These are phyloP conservation scores for Nephila pilipes DNA, from an alignment of 1,140 invertebrate species.

Conservation along the genomic window DNA sequence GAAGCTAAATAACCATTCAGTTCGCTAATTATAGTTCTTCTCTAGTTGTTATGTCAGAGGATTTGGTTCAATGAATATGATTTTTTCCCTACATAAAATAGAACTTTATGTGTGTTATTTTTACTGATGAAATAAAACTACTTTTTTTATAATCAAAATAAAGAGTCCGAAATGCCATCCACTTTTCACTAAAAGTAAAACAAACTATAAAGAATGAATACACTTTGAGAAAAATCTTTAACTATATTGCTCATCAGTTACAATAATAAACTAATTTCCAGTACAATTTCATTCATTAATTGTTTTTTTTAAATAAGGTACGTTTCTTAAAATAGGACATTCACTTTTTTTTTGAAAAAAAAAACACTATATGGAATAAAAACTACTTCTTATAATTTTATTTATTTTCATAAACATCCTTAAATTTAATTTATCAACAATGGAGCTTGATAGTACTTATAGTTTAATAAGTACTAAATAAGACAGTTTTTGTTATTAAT, in stretches of 20 bases:
- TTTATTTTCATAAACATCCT: no score
- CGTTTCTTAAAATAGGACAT: no score
- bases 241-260: no score
- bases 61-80: background rate
- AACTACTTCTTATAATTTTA: no score
- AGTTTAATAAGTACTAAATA: no score
- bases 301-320: no score
- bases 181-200: background rate
- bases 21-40: background rate
- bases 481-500: no score
- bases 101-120: background rate
- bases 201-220: background rate
- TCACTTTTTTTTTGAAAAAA: no score
- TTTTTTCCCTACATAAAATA: background rate
- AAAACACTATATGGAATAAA: no score
- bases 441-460: no score
- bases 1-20: background rate
- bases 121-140: background rate
- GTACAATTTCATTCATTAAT: background rate
- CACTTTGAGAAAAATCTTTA: background rate
- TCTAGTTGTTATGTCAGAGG: background rate
- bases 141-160: background rate
- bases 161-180: background rate
- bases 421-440: no score
- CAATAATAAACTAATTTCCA: no score